Conservation (phyloP, 92 coral and sea anemone species). For the Epizoanthus rinbou region DNA sequence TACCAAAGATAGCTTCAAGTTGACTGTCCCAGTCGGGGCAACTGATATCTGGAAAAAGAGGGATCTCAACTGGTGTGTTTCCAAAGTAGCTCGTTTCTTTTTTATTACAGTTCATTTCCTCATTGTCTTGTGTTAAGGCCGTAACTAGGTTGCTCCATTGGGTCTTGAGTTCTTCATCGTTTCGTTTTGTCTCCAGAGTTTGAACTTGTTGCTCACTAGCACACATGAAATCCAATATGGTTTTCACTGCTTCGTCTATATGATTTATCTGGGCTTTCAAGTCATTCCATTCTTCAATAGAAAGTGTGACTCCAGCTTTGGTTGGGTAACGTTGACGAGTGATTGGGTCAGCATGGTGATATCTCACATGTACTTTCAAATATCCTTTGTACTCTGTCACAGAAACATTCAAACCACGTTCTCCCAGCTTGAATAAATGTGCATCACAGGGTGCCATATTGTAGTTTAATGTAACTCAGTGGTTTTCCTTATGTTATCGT, state of each 20-base stretch:
- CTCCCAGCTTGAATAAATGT: too few relatives aligned
- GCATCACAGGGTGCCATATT: constrained; percentile 22
- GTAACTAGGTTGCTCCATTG: constrained; percentile 14
- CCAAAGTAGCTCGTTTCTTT: constrained; percentile 10
- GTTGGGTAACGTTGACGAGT: constrained; percentile 13
- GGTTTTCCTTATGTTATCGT: constrained; percentile 14
- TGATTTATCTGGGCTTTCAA: constrained; percentile 8
- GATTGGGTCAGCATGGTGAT: constrained; percentile 10
- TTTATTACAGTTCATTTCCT: constrained; percentile 5
- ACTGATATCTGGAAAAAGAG: constrained; percentile 4
- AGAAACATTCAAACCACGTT: constrained; percentile 22
- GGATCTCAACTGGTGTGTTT: neutral
- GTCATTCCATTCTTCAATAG: too few relatives aligned
- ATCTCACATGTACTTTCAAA: constrained; percentile 10
- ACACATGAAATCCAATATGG: constrained; percentile 12
- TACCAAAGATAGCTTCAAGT: constrained; percentile 13
- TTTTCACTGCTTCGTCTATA: constrained; percentile 11
- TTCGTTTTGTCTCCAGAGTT: constrained; percentile 16
- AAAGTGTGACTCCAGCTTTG: constrained; percentile 18
- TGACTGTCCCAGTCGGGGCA: constrained; percentile 18
- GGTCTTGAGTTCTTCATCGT: constrained; percentile 13
- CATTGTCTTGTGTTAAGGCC: constrained; percentile 13
- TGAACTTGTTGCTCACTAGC: constrained; percentile 17
- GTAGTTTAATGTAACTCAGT: constrained; percentile 8
- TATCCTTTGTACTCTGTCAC: constrained; percentile 24